These are phyloP conservation scores for Phylloscopus whistleri DNA, from an alignment of 2,113 vertebrate genomes.

Conservation along the genomic window DNA sequence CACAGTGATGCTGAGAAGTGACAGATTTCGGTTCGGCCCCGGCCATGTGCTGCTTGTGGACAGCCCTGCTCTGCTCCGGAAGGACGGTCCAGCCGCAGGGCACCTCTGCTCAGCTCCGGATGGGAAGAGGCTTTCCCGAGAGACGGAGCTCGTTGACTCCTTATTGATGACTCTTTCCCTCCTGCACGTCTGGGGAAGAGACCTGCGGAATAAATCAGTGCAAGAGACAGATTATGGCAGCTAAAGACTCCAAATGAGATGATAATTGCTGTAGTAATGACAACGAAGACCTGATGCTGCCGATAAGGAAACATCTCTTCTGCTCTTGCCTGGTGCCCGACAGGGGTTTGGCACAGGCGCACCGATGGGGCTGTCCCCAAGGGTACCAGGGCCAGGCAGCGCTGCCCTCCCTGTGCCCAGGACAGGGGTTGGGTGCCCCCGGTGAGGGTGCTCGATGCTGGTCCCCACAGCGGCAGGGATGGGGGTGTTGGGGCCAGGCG, in stretches of 20 bases:
- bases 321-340: not conserved
- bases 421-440: not conserved
- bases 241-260: slow-evolving; percentile 69
- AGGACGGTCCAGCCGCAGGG: not conserved
- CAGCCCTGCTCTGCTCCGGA: not conserved
- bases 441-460: not conserved
- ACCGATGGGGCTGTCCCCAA: not conserved
- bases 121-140: not conserved
- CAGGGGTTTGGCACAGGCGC: not conserved
- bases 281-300: slow-evolving; percentile 56
- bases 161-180: slow-evolving; percentile 33
- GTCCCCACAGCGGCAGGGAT: not conserved
- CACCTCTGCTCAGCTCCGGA: not conserved
- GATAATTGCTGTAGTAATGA: slow-evolving; percentile 67
- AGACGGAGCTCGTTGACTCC: not conserved
- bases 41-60: rapidly evolving
- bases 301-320: slow-evolving; percentile 30
- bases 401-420: not conserved
- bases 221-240: slow-evolving; percentile 66
- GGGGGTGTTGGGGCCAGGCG: not conserved
- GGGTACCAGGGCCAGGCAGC: not conserved
- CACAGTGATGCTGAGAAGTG: rapidly evolving
- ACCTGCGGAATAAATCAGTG: slow-evolving; percentile 56
- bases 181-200: slow-evolving; percentile 25
- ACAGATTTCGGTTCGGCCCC: not conserved